phyloP scores from a whole-genome alignment of 2,797 vertebrate species.

The Novumbra hubbsi region DNA sequence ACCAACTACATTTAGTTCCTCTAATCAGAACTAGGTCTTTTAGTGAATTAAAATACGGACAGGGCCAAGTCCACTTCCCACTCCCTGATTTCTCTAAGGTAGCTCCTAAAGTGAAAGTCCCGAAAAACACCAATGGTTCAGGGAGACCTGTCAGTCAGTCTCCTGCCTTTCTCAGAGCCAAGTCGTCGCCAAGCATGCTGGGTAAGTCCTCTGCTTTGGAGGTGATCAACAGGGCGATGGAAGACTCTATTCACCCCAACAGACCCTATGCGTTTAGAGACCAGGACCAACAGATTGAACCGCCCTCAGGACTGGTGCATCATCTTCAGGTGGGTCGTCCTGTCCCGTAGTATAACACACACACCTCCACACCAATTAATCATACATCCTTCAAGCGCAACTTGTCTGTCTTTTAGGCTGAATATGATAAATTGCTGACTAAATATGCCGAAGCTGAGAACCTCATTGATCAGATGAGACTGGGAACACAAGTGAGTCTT shows the following conservation, averaged over 20 bases:
- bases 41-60: conserved; percentile 70
- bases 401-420: conserved; percentile 54
- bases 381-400: neutral
- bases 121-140: conserved; percentile 57
- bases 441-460: conserved; percentile 72
- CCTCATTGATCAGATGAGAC: conserved; percentile 67
- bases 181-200: conserved; percentile 67
- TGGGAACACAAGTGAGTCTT: conserved; percentile 60
- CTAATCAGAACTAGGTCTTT: conserved; percentile 63
- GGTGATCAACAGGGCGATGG: conserved; percentile 71
- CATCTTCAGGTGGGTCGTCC: conserved; percentile 67
- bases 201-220: conserved; percentile 45
- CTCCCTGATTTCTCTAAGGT: conserved; percentile 77
- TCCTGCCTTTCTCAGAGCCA: conserved; percentile 55
- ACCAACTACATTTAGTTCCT: conserved; percentile 21
- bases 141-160: conserved; percentile 48
- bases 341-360: neutral
- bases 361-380: neutral
- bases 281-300: conserved; percentile 38
- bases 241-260: conserved; percentile 66
- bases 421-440: conserved; percentile 72
- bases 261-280: conserved; percentile 55
- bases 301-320: conserved; percentile 53
- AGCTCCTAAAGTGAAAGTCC: conserved; percentile 75
- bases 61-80: conserved; percentile 73